These are phyloP conservation scores for Gymnodraco acuticeps DNA, from an alignment of 2,797 vertebrate species.

Conservation along the genomic window DNA sequence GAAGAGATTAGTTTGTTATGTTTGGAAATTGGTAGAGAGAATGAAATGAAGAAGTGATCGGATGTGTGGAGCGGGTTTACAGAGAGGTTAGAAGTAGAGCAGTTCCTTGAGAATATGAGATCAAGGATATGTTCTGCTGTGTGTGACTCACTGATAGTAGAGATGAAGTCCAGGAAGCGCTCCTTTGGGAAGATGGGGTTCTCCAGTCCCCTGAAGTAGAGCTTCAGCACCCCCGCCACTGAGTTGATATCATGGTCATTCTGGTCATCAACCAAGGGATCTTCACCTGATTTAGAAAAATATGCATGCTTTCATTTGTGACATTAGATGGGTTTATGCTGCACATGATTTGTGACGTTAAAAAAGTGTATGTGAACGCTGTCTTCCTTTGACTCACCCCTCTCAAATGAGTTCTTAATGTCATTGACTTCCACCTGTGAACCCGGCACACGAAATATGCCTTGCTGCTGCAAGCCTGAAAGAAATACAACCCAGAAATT, in stretches of 20 bases:
- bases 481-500: constrained; percentile 53
- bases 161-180: constrained; percentile 97
- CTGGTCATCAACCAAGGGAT: constrained; percentile 95
- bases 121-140: constrained; percentile 25
- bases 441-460: constrained; percentile 97
- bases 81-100: too few relatives aligned
- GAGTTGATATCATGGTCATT: constrained; percentile 98
- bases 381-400: constrained; percentile 86
- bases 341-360: neutral
- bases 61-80: too few relatives aligned
- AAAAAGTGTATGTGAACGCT: neutral
- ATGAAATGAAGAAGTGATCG: too few relatives aligned
- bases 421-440: constrained; percentile 99
- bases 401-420: constrained; percentile 99
- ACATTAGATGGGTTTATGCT: constrained; percentile 3
- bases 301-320: neutral
- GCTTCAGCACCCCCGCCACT: constrained; percentile 96
- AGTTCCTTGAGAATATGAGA: too few relatives aligned
- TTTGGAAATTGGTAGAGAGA: too few relatives aligned
- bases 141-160: constrained; percentile 93
- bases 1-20: too few relatives aligned
- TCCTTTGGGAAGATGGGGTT: constrained; percentile 98
- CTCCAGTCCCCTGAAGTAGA: constrained; percentile 98
- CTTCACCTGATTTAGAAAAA: constrained; percentile 88
- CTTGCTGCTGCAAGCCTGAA: constrained; percentile 95